phyloP scores from a whole-genome alignment of 2,113 vertebrate genomes.

The Nyctereutes procyonoides region DNA sequence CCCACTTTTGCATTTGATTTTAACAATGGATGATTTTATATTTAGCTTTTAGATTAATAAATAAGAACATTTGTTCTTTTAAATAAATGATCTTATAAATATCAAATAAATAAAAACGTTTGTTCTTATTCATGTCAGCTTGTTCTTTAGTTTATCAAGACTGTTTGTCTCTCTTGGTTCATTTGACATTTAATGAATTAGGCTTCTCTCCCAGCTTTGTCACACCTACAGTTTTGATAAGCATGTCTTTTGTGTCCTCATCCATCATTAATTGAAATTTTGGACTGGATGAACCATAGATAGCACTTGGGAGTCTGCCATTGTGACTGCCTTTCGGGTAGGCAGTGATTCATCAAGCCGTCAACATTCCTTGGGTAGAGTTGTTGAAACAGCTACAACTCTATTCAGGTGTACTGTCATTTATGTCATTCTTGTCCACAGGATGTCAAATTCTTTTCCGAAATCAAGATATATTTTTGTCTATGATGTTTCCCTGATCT shows the following conservation, averaged over 20 bases:
- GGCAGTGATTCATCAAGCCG: conserved; percentile 46
- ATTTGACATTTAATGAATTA: conserved; percentile 57
- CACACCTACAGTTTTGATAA: conserved; percentile 67
- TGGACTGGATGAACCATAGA: not conserved
- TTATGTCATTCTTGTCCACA: conserved; percentile 32
- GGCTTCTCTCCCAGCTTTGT: conserved; percentile 48
- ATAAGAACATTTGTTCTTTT: too few relatives aligned
- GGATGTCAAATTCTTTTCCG: conserved; percentile 59
- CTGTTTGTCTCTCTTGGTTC: conserved; percentile 20
- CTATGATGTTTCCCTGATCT: not conserved
- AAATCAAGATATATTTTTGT: conserved; percentile 68
- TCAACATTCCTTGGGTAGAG: not conserved
- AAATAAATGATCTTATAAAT: too few relatives aligned
- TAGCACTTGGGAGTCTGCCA: conserved; percentile 48
- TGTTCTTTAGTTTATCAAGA: not conserved
- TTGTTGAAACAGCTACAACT: not conserved
- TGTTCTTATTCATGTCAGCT: not conserved
- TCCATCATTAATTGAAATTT: conserved; percentile 65
- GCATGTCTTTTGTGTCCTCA: conserved; percentile 63
- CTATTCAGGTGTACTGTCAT: not conserved
- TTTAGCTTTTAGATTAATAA: not conserved
- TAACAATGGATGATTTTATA: not conserved
- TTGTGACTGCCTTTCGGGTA: not conserved
- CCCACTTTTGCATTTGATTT: not conserved
- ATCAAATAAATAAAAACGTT: not conserved